Conservation (phyloP, 2,113 vertebrate species). For the Colossoma macropomum region DNA sequence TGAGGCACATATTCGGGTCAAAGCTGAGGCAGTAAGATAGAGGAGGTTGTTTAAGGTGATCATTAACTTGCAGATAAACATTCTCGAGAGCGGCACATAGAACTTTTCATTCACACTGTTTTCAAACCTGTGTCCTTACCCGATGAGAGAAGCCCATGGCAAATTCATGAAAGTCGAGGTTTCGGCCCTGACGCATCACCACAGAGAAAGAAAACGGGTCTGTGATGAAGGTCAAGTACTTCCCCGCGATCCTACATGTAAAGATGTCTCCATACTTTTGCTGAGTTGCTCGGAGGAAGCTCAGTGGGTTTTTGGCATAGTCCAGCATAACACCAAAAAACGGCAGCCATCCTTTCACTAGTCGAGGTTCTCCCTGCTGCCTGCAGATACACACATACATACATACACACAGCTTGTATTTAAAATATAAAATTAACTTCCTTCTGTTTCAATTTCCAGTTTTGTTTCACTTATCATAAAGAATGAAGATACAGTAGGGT, state of each 20-base stretch:
- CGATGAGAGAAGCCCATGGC: slow-evolving; percentile 57
- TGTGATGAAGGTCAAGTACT: slow-evolving; percentile 64
- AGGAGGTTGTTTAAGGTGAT: slow-evolving; percentile 25
- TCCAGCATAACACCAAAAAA: slow-evolving; percentile 63
- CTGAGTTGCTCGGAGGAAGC: slow-evolving; percentile 56
- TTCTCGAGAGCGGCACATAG: neutral
- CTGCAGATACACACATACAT: slow-evolving; percentile 36
- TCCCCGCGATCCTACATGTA: slow-evolving; percentile 66
- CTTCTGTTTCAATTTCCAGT: too few species aligned
- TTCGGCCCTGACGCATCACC: slow-evolving; percentile 61
- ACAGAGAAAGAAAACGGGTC: slow-evolving; percentile 65
- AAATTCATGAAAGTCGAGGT: slow-evolving; percentile 65
- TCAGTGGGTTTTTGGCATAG: slow-evolving; percentile 61
- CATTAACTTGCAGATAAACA: slow-evolving; percentile 44
- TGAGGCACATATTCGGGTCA: slow-evolving; percentile 33
- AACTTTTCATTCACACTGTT: neutral
- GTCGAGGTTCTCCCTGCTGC: slow-evolving; percentile 57
- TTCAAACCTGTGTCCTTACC: slow-evolving; percentile 47
- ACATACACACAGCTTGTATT: neutral
- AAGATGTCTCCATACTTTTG: slow-evolving; percentile 60
- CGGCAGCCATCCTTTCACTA: slow-evolving; percentile 64
- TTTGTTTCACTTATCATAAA: neutral
- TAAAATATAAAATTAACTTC: neutral
- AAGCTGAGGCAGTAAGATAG: neutral
- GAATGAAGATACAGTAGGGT: too few species aligned